Conservation (phyloP, 1,140 invertebrate species). For the Onthophagus taurus region DNA sequence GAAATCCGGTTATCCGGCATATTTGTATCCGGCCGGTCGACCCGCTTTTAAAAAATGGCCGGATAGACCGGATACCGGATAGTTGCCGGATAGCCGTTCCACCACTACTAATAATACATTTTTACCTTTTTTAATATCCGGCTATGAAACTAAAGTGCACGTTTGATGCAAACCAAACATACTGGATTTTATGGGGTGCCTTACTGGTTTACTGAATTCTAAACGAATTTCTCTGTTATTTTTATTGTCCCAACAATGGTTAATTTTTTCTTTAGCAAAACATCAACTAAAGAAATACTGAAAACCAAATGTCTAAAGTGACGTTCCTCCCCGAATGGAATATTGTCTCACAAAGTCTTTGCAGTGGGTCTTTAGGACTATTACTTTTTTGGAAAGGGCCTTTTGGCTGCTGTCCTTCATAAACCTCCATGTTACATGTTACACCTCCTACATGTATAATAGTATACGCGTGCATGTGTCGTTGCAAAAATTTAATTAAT, state of each 20-base stretch:
- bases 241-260: constrained; percentile 26
- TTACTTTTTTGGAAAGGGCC: constrained; percentile 21
- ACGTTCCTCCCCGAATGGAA: constrained; percentile 29
- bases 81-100: too few species aligned
- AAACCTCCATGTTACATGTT: constrained; percentile 25
- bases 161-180: neutral
- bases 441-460: too few species aligned
- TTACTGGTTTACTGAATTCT: constrained; percentile 10
- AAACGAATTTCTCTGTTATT: constrained; percentile 24
- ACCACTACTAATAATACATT: too few species aligned
- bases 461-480: too few species aligned
- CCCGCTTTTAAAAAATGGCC: too few species aligned
- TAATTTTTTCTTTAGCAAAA: constrained; percentile 21
- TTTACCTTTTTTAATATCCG: constrained; percentile 7
- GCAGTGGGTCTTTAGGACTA: constrained; percentile 20
- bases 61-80: too few species aligned
- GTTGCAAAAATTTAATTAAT: too few species aligned
- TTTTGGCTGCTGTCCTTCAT: constrained; percentile 21
- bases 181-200: neutral
- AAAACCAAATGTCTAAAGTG: constrained; percentile 31
- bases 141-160: neutral
- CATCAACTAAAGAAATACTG: constrained; percentile 17
- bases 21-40: too few species aligned
- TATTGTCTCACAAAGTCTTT: constrained; percentile 23
- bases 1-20: too few species aligned